These are phyloP conservation scores for Mugil cephalus DNA, from an alignment of 2,113 vertebrate genomes.

Conservation along the genomic window DNA sequence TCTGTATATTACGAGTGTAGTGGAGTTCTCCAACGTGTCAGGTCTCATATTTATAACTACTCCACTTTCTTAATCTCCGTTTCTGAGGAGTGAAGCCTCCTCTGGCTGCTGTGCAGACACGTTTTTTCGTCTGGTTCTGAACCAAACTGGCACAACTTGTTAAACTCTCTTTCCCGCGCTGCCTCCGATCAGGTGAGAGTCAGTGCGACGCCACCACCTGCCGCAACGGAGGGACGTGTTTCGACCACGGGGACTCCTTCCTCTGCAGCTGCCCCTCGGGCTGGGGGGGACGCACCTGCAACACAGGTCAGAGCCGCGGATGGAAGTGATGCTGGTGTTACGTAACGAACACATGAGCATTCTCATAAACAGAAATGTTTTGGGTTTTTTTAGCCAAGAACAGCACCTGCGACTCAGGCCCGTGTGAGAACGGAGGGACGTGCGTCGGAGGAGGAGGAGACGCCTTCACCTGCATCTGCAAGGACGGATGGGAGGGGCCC, in stretches of 20 bases:
- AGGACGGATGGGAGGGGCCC: conserved; percentile 95
- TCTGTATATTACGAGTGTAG: too few relatives aligned
- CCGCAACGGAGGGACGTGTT: conserved; percentile 93
- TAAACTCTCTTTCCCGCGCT: conserved; percentile 22
- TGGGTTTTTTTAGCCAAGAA: conserved; percentile 85
- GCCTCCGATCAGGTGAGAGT: conserved; percentile 86
- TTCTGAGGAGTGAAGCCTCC: background rate
- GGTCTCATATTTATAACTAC: conserved; percentile 19
- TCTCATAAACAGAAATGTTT: background rate
- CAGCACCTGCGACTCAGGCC: conserved; percentile 92
- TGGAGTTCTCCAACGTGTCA: conserved; percentile 19
- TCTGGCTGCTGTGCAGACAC: conserved; percentile 24
- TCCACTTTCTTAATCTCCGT: background rate
- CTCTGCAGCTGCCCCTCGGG: conserved; percentile 90
- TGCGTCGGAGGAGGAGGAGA: conserved; percentile 92
- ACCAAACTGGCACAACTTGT: conserved; percentile 1
- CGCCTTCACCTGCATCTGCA: conserved; percentile 94
- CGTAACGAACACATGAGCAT: too few relatives aligned
- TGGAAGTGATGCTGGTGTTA: too few relatives aligned
- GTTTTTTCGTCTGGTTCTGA: background rate
- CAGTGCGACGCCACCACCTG: conserved; percentile 94
- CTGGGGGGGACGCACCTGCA: conserved; percentile 94
- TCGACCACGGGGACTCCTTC: conserved; percentile 92
- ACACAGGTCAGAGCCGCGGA: conserved; percentile 83
- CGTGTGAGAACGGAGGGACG: conserved; percentile 94